phyloP scores from a whole-genome alignment of 2,888 invertebrate species.

The Molorchus minor region DNA sequence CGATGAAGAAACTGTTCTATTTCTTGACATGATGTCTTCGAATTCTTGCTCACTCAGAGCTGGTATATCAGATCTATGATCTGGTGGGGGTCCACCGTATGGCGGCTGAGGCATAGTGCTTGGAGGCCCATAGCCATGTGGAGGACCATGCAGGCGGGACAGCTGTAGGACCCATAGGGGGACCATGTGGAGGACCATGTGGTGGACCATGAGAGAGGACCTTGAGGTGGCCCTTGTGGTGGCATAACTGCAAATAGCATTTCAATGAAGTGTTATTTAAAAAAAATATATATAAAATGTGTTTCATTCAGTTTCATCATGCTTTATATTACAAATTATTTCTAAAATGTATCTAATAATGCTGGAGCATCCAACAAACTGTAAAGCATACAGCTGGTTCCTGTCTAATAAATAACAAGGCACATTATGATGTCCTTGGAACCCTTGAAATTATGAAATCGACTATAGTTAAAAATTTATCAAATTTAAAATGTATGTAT shows the following conservation, averaged over 20 bases:
- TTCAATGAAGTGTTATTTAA: background rate
- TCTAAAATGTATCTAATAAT: too few species aligned
- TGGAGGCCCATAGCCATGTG: conserved; percentile 68
- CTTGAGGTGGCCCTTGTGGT: conserved; percentile 71
- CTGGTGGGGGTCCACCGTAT: conserved; percentile 71
- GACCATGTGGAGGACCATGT: conserved; percentile 69
- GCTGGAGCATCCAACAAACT: too few species aligned
- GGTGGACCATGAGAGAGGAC: conserved; percentile 72
- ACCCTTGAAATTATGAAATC: too few species aligned
- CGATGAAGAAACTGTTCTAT: conserved; percentile 96
- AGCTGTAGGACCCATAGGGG: conserved; percentile 69
- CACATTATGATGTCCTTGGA: too few species aligned
- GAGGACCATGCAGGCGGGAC: conserved; percentile 63
- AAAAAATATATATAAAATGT: background rate
- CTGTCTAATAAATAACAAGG: too few species aligned
- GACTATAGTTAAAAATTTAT: too few species aligned
- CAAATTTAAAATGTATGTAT: conserved; percentile 28
- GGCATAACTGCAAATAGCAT: conserved; percentile 63
- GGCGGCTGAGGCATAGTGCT: conserved; percentile 62
- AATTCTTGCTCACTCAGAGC: conserved; percentile 92
- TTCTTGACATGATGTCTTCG: conserved; percentile 97
- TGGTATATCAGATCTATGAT: conserved; percentile 68
- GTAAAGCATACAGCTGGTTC: too few species aligned
- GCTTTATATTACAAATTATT: too few species aligned
- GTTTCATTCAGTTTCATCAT: background rate